These are phyloP conservation scores for Stichodactyla helianthus DNA, from an alignment of 64 coral and sea anemone species.

Conservation along the genomic window DNA sequence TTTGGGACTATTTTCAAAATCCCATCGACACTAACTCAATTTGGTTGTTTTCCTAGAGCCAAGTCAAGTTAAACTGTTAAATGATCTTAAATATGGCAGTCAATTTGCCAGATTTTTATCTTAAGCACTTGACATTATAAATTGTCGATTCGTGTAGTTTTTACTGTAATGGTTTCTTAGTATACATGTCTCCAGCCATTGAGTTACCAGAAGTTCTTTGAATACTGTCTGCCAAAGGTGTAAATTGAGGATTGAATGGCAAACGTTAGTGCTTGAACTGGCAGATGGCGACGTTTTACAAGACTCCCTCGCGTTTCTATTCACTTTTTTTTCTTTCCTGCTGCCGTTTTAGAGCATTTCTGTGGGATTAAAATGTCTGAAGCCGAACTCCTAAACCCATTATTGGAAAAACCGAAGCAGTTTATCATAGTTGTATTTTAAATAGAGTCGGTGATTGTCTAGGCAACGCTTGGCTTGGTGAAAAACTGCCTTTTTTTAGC, in stretches of 20 bases:
- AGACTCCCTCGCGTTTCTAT: neutral
- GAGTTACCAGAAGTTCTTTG: neutral
- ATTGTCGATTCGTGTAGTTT: neutral
- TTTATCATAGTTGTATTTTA: neutral
- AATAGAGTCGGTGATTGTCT: neutral
- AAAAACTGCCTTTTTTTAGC: neutral
- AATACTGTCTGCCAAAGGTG: neutral
- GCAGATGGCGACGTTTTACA: conserved; percentile 2
- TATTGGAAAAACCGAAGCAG: neutral
- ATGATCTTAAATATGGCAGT: neutral
- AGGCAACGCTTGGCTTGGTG: neutral
- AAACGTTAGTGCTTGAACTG: neutral
- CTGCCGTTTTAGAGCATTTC: neutral
- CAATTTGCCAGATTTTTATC: conserved; percentile 10
- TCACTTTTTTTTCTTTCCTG: neutral
- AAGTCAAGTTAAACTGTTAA: neutral
- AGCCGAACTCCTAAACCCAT: neutral
- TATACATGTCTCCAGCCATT: neutral
- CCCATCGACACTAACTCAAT: too few relatives aligned
- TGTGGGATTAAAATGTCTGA: neutral
- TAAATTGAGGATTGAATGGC: neutral
- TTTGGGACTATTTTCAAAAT: too few relatives aligned
- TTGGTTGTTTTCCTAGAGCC: neutral
- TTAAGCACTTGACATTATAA: neutral
- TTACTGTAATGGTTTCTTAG: neutral